Evolutionary conservation across 2,797 vertebrate genomes (phyloP).

Genomic region (Peromyscus melanophrys): DNA sequence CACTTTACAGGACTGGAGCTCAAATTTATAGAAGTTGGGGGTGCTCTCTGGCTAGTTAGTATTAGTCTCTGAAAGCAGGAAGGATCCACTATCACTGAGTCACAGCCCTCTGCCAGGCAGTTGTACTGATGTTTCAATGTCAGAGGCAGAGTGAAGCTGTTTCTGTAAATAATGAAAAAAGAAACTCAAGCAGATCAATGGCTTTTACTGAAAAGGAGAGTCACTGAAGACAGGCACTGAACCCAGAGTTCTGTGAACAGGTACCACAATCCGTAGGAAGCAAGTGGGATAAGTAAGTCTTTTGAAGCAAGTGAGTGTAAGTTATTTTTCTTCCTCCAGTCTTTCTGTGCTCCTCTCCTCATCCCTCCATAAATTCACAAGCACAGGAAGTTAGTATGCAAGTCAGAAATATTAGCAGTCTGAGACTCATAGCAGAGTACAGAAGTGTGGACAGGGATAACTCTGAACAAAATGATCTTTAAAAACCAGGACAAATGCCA

Average conservation of each 20-base stretch:
- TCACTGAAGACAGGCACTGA: neutral
- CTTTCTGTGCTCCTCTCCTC: neutral
- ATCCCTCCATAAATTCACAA: neutral
- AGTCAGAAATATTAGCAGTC: neutral
- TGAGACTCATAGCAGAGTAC: neutral
- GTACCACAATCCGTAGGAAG: neutral
- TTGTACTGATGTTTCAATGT: neutral
- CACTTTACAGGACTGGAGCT: neutral
- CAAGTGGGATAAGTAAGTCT: neutral
- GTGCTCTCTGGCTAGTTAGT: neutral
- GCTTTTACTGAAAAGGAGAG: conserved; percentile 45
- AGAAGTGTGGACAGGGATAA: neutral
- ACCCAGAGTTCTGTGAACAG: neutral
- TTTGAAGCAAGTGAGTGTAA: neutral
- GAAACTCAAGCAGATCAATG: conserved; percentile 40
- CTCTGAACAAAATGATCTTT: neutral
- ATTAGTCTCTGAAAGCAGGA: neutral
- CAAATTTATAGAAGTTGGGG: neutral
- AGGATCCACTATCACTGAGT: neutral
- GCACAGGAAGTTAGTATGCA: neutral
- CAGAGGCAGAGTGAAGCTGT: neutral
- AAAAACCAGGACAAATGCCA: neutral
- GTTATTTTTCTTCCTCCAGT: neutral
- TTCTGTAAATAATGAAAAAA: neutral
- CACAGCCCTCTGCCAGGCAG: neutral